phyloP scores from a whole-genome alignment of 2,888 invertebrate species.

The Euzophera pinguis region DNA sequence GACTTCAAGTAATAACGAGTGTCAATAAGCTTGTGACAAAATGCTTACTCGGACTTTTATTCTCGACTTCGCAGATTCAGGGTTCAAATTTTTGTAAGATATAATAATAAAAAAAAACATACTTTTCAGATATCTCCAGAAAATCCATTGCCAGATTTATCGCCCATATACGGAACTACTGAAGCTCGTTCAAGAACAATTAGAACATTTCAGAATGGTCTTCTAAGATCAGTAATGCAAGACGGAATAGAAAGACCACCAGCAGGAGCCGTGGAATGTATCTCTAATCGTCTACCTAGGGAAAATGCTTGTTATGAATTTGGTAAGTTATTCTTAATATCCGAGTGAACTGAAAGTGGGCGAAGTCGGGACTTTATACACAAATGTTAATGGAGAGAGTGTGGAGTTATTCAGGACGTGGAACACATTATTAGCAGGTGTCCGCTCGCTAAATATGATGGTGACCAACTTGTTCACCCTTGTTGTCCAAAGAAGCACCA shows the following conservation, averaged over 20 bases:
- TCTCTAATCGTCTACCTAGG: conserved; percentile 27
- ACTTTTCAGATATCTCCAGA: conserved; percentile 29
- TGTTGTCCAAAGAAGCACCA: too few relatives aligned
- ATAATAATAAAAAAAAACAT: background rate
- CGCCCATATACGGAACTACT: conserved; percentile 31
- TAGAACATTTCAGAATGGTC: conserved; percentile 29
- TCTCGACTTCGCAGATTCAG: too few relatives aligned
- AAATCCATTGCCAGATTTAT: conserved; percentile 36
- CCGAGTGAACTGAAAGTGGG: too few relatives aligned
- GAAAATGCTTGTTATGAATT: conserved; percentile 47
- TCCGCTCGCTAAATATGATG: too few relatives aligned
- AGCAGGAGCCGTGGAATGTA: conserved; percentile 39
- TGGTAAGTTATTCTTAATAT: conserved; percentile 29
- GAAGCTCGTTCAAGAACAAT: conserved; percentile 22
- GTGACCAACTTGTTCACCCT: too few relatives aligned
- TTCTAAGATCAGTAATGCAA: conserved; percentile 32
- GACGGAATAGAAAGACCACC: conserved; percentile 32
- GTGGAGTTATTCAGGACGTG: background rate
- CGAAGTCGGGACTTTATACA: too few relatives aligned
- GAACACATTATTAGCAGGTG: too few relatives aligned
- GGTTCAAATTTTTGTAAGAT: too few relatives aligned
- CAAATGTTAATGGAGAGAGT: background rate
- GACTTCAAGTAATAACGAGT: too few relatives aligned
- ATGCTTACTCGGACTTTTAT: too few relatives aligned
- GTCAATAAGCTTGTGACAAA: too few relatives aligned